These are phyloP conservation scores for Lepidothrix coronata DNA, from an alignment of 2,113 vertebrate species.

Conservation along the genomic window DNA sequence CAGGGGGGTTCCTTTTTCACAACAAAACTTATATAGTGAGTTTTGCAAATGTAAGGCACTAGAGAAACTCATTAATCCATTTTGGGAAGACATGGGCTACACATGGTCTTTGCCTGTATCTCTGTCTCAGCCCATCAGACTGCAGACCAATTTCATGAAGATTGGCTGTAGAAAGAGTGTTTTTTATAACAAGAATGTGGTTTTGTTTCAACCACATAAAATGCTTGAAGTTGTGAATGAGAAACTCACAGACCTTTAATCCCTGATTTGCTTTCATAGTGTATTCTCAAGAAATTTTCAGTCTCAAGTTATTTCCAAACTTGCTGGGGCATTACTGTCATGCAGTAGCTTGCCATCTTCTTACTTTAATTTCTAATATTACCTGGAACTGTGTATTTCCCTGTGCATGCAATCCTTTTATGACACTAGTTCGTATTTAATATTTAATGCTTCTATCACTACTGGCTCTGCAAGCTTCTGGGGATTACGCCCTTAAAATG, in stretches of 20 bases:
- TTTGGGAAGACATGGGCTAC: neutral
- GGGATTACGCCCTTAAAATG: neutral
- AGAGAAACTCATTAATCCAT: neutral
- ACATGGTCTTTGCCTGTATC: neutral
- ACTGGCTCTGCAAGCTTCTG: neutral
- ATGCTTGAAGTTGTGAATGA: neutral
- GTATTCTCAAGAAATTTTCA: neutral
- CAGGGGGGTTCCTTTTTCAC: neutral
- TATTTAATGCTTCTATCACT: neutral
- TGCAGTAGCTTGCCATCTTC: neutral
- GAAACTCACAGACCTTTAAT: neutral
- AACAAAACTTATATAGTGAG: neutral
- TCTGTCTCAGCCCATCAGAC: neutral
- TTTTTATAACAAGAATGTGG: neutral
- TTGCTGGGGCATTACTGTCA: neutral
- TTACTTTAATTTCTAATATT: neutral
- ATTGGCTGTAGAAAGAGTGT: neutral
- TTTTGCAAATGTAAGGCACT: neutral
- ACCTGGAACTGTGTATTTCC: neutral
- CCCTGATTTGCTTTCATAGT: neutral
- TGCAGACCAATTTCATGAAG: neutral
- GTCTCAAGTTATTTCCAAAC: neutral
- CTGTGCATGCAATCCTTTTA: neutral
- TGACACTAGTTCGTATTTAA: neutral
- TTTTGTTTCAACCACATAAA: neutral